These are phyloP conservation scores for Masnerella sp. DNA, from an alignment of 2,888 invertebrate genomes.

Conservation along the genomic window DNA sequence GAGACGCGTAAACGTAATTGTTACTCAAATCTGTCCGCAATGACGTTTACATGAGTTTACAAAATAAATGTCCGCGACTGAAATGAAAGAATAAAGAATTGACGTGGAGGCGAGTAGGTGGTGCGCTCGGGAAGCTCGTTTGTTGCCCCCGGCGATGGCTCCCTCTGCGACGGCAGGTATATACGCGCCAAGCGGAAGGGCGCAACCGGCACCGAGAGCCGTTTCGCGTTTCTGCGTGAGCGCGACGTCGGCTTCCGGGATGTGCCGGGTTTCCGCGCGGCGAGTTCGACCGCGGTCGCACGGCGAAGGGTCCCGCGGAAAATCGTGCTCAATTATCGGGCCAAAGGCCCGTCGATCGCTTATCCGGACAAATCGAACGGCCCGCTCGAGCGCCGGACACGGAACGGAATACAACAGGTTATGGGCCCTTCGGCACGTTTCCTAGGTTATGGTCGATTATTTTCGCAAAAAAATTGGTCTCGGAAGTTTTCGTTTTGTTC, in stretches of 20 bases:
- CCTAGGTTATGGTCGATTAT: too few relatives aligned
- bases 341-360: constrained; percentile 42
- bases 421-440: constrained; percentile 19
- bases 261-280: constrained; percentile 1
- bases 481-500: too few relatives aligned
- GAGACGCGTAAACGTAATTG: too few relatives aligned
- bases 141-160: constrained; percentile 27
- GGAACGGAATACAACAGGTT: constrained; percentile 33
- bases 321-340: constrained; percentile 40
- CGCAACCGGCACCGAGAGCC: constrained; percentile 35
- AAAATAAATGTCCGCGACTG: too few relatives aligned
- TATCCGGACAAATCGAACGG: constrained; percentile 45
- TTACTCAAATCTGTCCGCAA: too few relatives aligned
- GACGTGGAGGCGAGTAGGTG: constrained; percentile 21
- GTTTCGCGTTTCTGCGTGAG: constrained; percentile 52
- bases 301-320: constrained; percentile 11
- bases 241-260: constrained; percentile 1
- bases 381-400: constrained; percentile 23
- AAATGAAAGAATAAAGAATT: too few relatives aligned
- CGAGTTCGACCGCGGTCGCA: constrained; percentile 4
- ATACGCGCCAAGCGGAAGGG: constrained; percentile 16
- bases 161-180: constrained; percentile 28
- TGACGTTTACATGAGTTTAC: too few relatives aligned
- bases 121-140: constrained; percentile 13
- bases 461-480: too few relatives aligned